Evolutionary conservation across 2,888 invertebrate genomes (phyloP), one percentile per base, ranked within the genome.

Genomic region (Digitonthophagus gazella): DNA sequence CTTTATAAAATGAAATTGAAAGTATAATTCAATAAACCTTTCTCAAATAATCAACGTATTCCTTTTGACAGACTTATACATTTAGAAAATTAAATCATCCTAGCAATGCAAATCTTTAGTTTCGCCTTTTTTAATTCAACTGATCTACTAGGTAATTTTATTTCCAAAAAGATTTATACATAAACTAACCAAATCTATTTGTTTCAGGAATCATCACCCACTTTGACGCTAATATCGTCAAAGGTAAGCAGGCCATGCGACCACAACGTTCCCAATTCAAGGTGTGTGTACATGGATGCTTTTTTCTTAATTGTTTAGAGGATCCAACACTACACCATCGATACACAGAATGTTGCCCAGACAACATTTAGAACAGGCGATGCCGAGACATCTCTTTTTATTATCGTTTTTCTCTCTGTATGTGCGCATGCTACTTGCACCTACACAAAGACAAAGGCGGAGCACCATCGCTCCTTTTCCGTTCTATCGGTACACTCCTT

Each of bases 211-310:
- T 90, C 61, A 80, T 90, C 91, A 83, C 91, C 91, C 81, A 90
- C 90, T 84, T 88, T 91, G 88, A 90, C 90, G 84, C 87, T 90
- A 82, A 88, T 90, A 84, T 90, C 91, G 86, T 90, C 90, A 83
- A 91, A 91, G 90, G 91, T 91, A 88, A 90, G 90, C 85, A 79
- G 80, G 82, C 82, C 81, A 83, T 83, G 83, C 83, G 83, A 81
- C 82, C 83, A 76, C 82, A 82, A 80, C 83, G 82, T 80, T 83
- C 82, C 81, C 81, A 80, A 79, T 79, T 80, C 82, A 83, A 83
- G 83, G 83, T 83, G 83, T 83, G 83, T 83, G 81, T 81, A 79
- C 77, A 75, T 76, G 78, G 77, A 78, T 76, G 78, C 80, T 75
- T 76, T 73, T 71, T 71, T 68, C 66, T 69, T 58, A 67, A 58